Percentiles rank a stretch among this genome's conserved stretches.
Evolutionary conservation across 2,888 invertebrate species (phyloP).

Genomic region (Phengaris alcon): DNA sequence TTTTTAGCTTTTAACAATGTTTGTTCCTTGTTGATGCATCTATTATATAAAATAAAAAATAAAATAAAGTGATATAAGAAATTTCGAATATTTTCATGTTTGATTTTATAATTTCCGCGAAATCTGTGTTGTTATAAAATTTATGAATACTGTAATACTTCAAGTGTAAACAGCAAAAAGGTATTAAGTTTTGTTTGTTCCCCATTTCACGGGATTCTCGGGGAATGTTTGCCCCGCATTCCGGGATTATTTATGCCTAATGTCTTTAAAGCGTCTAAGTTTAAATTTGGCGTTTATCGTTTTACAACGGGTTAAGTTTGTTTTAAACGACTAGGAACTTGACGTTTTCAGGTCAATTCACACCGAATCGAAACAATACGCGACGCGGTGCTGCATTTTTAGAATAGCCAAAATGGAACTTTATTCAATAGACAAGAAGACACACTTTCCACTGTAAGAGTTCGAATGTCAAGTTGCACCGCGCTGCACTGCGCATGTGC

Average conservation of each 20-base stretch:
- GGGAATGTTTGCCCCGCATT: slow-evolving; percentile 15
- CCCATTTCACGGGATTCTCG: background rate
- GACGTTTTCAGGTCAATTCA: background rate
- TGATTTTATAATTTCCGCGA: background rate
- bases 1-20: too few species aligned
- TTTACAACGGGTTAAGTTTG: background rate
- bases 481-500: too few species aligned
- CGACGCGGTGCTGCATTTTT: too few species aligned
- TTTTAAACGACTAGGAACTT: background rate
- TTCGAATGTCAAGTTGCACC: too few species aligned
- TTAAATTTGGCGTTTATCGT: background rate
- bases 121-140: background rate
- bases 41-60: too few species aligned
- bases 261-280: background rate
- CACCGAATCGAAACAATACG: too few species aligned
- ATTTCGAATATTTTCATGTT: background rate
- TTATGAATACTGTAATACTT: background rate
- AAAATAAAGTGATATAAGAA: too few species aligned
- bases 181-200: slow-evolving; percentile 4
- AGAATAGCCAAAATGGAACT: too few species aligned
- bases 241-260: slow-evolving; percentile 5
- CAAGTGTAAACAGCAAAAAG: background rate
- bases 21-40: too few species aligned
- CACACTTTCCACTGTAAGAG: too few species aligned
- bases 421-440: too few species aligned